Evolutionary conservation across 2,797 vertebrate species (phyloP).

Genomic region (Pelobates cultripes): DNA sequence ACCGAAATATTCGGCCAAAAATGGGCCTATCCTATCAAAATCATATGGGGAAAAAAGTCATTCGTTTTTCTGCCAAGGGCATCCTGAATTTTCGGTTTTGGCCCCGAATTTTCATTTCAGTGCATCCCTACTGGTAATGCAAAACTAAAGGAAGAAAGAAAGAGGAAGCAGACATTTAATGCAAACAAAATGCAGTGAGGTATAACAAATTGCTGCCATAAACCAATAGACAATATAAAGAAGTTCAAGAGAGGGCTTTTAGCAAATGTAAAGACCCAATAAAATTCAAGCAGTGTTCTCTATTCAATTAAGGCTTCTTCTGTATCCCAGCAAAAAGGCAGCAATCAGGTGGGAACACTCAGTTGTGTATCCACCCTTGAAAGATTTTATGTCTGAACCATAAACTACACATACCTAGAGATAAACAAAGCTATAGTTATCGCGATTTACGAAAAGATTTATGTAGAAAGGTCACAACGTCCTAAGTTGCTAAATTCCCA

Average conservation of each 20-base stretch:
- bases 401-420: neutral
- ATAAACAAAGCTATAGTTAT: neutral
- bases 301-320: neutral
- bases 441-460: neutral
- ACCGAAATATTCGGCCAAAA: too few relatives aligned
- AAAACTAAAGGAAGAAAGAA: neutral
- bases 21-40: too few relatives aligned
- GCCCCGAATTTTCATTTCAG: too few relatives aligned
- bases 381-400: neutral
- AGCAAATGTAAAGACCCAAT: neutral
- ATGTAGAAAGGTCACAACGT: neutral
- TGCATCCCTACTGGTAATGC: too few relatives aligned
- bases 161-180: neutral
- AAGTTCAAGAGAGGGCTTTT: neutral
- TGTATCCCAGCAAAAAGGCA: neutral
- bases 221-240: neutral
- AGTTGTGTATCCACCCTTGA: neutral
- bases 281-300: neutral
- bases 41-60: too few relatives aligned
- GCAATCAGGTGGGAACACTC: neutral
- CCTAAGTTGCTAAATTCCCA: neutral
- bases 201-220: conserved; percentile 24
- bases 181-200: conserved; percentile 9
- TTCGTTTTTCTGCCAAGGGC: too few relatives aligned
- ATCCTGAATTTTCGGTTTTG: too few relatives aligned